A percentile compares a stretch with the other conserved stretches of the same genome.
These are phyloP conservation scores for Trichomalopsis sarcophagae DNA, from an alignment of 1,140 invertebrate genomes.

Conservation along the genomic window DNA sequence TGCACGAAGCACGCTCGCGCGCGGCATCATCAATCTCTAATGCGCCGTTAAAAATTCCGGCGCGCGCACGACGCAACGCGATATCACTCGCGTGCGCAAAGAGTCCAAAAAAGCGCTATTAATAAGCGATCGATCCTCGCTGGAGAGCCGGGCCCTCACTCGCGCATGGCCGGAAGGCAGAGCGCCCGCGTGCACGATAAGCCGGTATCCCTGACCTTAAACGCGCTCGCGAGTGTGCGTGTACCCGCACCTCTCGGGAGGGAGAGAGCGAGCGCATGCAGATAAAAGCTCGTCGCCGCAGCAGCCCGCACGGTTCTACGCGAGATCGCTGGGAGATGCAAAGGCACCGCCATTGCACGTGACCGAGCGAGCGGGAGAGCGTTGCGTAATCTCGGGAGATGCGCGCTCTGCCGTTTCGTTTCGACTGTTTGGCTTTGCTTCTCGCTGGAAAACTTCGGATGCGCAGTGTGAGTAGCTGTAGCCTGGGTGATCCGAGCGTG, in stretches of 20 bases:
- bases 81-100: not conserved
- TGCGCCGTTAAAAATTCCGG: slow-evolving; percentile 21
- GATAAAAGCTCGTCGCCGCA: too few species aligned
- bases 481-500: too few species aligned
- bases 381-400: not conserved
- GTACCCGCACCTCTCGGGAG: too few species aligned
- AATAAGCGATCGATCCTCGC: not conserved
- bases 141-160: not conserved
- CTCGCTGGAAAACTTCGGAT: too few species aligned
- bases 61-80: not conserved
- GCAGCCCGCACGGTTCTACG: too few species aligned
- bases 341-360: slow-evolving; percentile 65
- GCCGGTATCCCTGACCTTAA: not conserved
- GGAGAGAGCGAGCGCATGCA: too few species aligned
- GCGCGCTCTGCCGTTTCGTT: not conserved
- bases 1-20: too few species aligned
- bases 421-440: too few species aligned
- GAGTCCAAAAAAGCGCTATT: not conserved
- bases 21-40: slow-evolving; percentile 24
- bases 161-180: not conserved
- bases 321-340: slow-evolving; percentile 58
- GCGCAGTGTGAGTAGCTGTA: too few species aligned
- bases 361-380: not conserved
- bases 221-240: not conserved
- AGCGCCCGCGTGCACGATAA: not conserved